Evolutionary conservation across 2,113 vertebrate genomes (phyloP).

Genomic region (Sinocyclocheilus anshuiensis): DNA sequence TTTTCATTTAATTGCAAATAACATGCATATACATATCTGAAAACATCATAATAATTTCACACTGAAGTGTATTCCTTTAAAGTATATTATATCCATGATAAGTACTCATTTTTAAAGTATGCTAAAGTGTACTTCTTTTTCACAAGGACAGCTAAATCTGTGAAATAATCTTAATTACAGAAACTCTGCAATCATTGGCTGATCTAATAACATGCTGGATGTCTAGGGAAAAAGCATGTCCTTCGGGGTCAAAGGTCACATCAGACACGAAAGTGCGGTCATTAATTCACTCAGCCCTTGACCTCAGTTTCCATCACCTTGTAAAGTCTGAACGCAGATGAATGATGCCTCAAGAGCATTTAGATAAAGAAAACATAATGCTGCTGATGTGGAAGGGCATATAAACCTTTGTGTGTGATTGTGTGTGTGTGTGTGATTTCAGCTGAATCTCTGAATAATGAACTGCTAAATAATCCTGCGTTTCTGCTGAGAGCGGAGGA

Average conservation of each 20-base stretch:
- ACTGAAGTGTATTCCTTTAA: no score
- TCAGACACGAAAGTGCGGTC: neutral
- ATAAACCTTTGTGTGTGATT: neutral
- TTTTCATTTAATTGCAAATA: neutral
- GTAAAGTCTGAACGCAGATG: neutral
- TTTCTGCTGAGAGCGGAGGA: slow-evolving; percentile 14
- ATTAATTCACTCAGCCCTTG: neutral
- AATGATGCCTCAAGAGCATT: neutral
- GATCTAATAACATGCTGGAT: neutral
- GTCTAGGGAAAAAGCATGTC: neutral
- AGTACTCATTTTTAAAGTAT: neutral
- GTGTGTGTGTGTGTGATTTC: neutral
- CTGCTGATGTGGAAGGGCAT: neutral
- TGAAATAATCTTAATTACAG: neutral
- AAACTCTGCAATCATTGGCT: neutral
- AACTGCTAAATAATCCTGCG: neutral
- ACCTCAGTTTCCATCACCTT: neutral
- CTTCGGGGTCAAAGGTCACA: neutral
- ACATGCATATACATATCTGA: neutral
- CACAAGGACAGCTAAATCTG: neutral
- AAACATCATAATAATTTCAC: neutral
- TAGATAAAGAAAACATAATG: neutral
- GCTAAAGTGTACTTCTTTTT: neutral
- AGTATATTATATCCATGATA: neutral
- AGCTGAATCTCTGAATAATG: slow-evolving; percentile 6